A percentile compares a stretch with the other conserved stretches of the same genome.
These are phyloP conservation scores for Bergia puertoricense DNA, from an alignment of 92 coral and sea anemone species.

Conservation along the genomic window DNA sequence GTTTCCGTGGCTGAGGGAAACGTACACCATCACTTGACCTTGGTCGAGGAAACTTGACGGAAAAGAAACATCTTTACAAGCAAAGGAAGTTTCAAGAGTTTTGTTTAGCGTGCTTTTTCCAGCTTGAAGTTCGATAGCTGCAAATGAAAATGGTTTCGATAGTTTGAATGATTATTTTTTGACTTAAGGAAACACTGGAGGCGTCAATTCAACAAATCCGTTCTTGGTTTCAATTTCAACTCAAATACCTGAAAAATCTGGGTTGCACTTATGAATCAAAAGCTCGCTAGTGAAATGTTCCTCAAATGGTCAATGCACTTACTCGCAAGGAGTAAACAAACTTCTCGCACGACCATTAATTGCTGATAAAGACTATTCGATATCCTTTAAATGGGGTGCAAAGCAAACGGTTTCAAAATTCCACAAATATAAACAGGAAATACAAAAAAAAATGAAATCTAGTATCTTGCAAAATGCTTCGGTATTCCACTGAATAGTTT, in stretches of 20 bases:
- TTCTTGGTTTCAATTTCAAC: background rate
- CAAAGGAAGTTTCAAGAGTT: conserved; percentile 34
- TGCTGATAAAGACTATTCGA: background rate
- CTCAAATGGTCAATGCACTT: background rate
- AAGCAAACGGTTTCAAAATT: background rate
- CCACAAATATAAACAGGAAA: background rate
- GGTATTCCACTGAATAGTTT: background rate
- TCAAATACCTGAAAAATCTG: background rate
- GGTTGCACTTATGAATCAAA: background rate
- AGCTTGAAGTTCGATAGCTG: conserved; percentile 46
- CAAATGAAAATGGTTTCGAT: background rate
- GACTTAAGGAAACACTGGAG: background rate
- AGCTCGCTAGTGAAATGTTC: background rate
- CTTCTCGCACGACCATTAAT: background rate
- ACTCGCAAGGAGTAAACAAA: background rate
- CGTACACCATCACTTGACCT: conserved; percentile 38
- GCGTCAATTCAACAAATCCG: background rate
- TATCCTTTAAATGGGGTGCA: background rate
- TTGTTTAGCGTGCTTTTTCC: conserved; percentile 44
- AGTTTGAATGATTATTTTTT: no score
- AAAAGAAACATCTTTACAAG: conserved; percentile 47
- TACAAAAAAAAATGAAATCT: no score
- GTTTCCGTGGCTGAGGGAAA: conserved; percentile 47
- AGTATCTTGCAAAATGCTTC: background rate
- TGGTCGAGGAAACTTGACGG: conserved; percentile 33